Evolutionary conservation across 2,113 vertebrate genomes (phyloP), one percentile per base, ranked within the genome.

Genomic region (Charadrius vociferus): DNA sequence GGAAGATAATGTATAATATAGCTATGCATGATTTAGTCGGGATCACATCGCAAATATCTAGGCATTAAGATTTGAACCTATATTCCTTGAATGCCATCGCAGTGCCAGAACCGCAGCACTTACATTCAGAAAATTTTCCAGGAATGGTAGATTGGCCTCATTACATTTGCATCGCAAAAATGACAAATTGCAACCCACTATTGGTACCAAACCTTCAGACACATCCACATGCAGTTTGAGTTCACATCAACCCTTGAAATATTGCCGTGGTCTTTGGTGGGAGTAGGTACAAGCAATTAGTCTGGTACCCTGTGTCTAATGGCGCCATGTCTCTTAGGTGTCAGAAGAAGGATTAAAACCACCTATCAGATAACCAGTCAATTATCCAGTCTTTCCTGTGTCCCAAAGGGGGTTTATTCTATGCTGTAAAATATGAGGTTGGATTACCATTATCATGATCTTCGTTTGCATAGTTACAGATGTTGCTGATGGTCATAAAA

Each of bases 401-500:
- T 52, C 58, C 45, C n/a, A 71, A 58, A 37, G 27, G 32, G 52
- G 5, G 13, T 53, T 91, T 94, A 82, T 90, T 87, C 86, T 88
- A 59, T 73, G 27, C n/a, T 72, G 29, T 91, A 90, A 97, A 95
- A 86, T 71, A 83, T 22, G 34, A 88, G 21, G 59, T 58, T 93
- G 36, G 75, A 74, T 65, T 85, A 77, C 61, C 24, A 70, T 73
- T 93, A 72, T 84, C 50, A 32, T 21, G 65, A 72, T 56, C 49
- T 79, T 95, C 3, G 2, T 79, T 86, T 86, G 81, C 83, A 72
- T 59, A 73, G 27, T 93, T 93, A 71, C 53, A 90, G 73, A 94
- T 82, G 47, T 88, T 80, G 85, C 37, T 94, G 65, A 88, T 70
- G 41, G 61, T 47, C 34, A 82, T 86, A 94, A 93, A 94, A 83